Evolutionary conservation across 2,888 invertebrate genomes (phyloP).

Genomic region (Leptarthrus brevirostris): DNA sequence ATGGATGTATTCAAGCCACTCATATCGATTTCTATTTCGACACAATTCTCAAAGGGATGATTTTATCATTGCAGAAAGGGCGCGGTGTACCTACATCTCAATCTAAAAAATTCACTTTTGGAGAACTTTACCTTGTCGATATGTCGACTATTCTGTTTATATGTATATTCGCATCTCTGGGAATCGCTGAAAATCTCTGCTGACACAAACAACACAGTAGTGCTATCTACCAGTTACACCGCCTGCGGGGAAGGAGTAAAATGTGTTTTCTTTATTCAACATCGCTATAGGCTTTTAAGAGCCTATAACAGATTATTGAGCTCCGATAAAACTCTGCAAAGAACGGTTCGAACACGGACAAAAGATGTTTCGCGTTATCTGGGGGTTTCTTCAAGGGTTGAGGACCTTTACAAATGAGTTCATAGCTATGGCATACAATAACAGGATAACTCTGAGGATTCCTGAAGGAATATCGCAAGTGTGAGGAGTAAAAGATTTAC

Average conservation of each 20-base stretch:
- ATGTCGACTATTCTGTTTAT: slow-evolving; percentile 15
- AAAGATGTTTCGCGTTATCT: slow-evolving; percentile 47
- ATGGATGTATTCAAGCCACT: slow-evolving; percentile 38
- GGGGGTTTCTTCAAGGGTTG: slow-evolving; percentile 15
- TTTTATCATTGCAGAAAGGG: slow-evolving; percentile 15
- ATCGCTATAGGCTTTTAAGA: slow-evolving; percentile 43
- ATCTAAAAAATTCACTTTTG: slow-evolving; percentile 42
- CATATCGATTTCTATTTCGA: slow-evolving; percentile 44
- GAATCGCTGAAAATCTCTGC: slow-evolving; percentile 37
- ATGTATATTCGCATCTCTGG: neutral
- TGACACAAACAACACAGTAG: slow-evolving; percentile 42
- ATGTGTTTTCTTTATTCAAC: slow-evolving; percentile 44
- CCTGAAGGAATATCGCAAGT: neutral
- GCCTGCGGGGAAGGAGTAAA: neutral
- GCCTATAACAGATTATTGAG: slow-evolving; percentile 48
- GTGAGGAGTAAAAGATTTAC: neutral
- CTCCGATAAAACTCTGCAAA: slow-evolving; percentile 41
- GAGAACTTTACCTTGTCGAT: slow-evolving; percentile 39
- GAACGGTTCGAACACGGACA: slow-evolving; percentile 45
- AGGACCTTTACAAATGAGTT: slow-evolving; percentile 40
- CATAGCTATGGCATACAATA: slow-evolving; percentile 10
- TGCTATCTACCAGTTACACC: neutral
- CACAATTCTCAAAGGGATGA: slow-evolving; percentile 31
- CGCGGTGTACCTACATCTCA: slow-evolving; percentile 25
- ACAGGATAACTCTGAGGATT: neutral